These are phyloP conservation scores for Gymnoscelis rufifasciata DNA, from an alignment of 2,888 invertebrate genomes.

Conservation along the genomic window DNA sequence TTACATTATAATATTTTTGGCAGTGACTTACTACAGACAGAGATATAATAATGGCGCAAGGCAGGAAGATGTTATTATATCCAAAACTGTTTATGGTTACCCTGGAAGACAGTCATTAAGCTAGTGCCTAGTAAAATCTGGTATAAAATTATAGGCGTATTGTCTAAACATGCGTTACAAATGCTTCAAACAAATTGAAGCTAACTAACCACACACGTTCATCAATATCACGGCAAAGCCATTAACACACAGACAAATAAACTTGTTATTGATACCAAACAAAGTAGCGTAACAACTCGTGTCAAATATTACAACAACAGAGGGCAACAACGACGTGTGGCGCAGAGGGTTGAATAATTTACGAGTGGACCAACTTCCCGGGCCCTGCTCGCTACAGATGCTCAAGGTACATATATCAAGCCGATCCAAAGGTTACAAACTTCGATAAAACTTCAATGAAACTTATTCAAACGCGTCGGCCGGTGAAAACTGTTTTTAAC, in stretches of 20 bases:
- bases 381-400: slow-evolving; percentile 52
- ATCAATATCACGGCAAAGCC: not conserved
- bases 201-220: not conserved
- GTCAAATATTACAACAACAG: slow-evolving; percentile 51
- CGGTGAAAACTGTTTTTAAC: slow-evolving; percentile 73
- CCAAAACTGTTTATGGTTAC: too few species aligned
- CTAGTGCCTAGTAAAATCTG: too few species aligned
- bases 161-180: too few species aligned
- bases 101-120: too few species aligned
- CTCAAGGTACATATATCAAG: slow-evolving; percentile 68
- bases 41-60: too few species aligned
- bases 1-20: too few species aligned
- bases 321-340: slow-evolving; percentile 54
- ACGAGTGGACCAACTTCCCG: slow-evolving; percentile 70
- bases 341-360: slow-evolving; percentile 69
- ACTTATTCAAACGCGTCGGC: slow-evolving; percentile 60
- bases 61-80: too few species aligned
- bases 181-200: too few species aligned
- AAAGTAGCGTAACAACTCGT: slow-evolving; percentile 34
- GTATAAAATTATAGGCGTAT: too few species aligned
- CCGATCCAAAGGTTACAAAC: slow-evolving; percentile 58
- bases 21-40: too few species aligned
- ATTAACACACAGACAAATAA: not conserved
- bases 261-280: slow-evolving; percentile 4
- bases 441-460: slow-evolving; percentile 58